These are phyloP conservation scores for Nannobrachium achirus DNA, from an alignment of 2,113 vertebrate genomes.

Conservation along the genomic window DNA sequence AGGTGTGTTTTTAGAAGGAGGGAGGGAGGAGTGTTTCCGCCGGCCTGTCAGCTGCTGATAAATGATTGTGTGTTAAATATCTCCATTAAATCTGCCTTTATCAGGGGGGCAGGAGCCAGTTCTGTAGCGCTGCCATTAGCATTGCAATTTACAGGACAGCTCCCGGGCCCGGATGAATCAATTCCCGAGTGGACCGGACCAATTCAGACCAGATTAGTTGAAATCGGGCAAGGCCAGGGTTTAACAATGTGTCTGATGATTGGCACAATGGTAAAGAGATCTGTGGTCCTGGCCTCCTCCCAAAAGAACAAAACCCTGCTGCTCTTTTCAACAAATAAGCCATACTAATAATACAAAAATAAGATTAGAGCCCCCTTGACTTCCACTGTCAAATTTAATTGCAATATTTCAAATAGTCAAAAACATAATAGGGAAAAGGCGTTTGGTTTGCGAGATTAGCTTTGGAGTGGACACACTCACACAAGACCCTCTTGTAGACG, in stretches of 20 bases:
- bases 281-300: constrained; percentile 42
- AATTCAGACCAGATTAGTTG: constrained; percentile 74
- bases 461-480: too few relatives aligned
- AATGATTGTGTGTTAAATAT: constrained; percentile 79
- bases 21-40: constrained; percentile 4
- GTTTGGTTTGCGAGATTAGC: too few relatives aligned
- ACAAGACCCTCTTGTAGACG: too few relatives aligned
- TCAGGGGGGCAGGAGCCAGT: constrained; percentile 56
- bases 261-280: constrained; percentile 64
- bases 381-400: constrained; percentile 37
- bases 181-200: constrained; percentile 68
- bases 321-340: constrained; percentile 34
- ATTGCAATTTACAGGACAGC: constrained; percentile 76
- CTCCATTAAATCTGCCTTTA: constrained; percentile 82
- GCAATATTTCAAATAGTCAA: too few relatives aligned
- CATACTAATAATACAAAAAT: neutral
- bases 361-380: too few relatives aligned
- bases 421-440: too few relatives aligned
- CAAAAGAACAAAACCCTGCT: constrained; percentile 24
- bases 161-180: constrained; percentile 59
- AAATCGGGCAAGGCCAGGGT: constrained; percentile 69
- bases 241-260: constrained; percentile 72
- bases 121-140: constrained; percentile 68
- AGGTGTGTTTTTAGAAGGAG: constrained; percentile 4
- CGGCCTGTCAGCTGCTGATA: constrained; percentile 82